Conservation (phyloP, 1,140 invertebrate species). For the Caenorhabditis elegans region WBcel235 BX284602.5:7811001-7811500, state of each 20-base stretch:
- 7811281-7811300: background rate
- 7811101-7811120: slow-evolving; percentile 17
- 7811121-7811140: slow-evolving; percentile 18
- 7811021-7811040: slow-evolving; percentile 27
- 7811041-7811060: background rate
- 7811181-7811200: background rate
- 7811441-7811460: background rate
- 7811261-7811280: slow-evolving; percentile 11
- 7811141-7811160: no score
- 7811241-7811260: background rate
- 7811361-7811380: slow-evolving; percentile 14
- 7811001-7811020: slow-evolving; percentile 7
- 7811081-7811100: slow-evolving; percentile 19
- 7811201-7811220: background rate
- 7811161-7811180: background rate
- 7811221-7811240: background rate
- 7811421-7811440: background rate
- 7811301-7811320: background rate
- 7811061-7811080: background rate
- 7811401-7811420: background rate
- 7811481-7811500: background rate
- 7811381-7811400: background rate
- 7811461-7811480: background rate
- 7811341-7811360: background rate
- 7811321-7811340: background rate